phyloP scores from a whole-genome alignment of 2,113 vertebrate species.

The Pteruthius melanotis region DNA sequence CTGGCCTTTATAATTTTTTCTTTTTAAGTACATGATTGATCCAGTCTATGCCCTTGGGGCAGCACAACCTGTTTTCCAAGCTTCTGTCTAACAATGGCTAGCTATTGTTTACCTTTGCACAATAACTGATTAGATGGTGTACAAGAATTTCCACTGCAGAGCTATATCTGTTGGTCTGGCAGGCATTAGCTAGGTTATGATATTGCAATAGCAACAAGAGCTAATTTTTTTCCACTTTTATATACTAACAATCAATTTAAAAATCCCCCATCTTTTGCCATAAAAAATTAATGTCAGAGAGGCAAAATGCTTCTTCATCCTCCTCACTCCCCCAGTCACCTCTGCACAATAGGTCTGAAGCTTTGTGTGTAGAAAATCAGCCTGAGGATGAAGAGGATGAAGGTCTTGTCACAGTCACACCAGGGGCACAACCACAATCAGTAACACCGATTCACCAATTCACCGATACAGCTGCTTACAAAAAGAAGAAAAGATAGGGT shows the following conservation, averaged over 20 bases:
- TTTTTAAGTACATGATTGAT: neutral
- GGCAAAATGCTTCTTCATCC: neutral
- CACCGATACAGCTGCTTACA: too few relatives aligned
- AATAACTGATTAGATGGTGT: neutral
- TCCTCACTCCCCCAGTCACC: neutral
- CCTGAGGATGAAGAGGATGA: neutral
- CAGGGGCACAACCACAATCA: neutral
- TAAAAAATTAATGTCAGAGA: neutral
- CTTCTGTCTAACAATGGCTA: neutral
- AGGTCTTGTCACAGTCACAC: neutral
- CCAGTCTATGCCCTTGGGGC: neutral
- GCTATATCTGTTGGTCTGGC: neutral
- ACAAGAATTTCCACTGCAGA: neutral
- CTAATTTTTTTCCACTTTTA: neutral
- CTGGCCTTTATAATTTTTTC: neutral
- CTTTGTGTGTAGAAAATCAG: neutral
- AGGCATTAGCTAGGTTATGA: neutral
- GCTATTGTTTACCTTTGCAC: neutral
- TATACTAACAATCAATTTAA: neutral
- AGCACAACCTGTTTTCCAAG: neutral
- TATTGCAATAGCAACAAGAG: neutral
- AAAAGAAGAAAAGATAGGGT: neutral
- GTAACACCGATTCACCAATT: too few relatives aligned
- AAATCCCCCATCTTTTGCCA: rapidly evolving
- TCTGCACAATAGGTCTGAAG: neutral